These are phyloP conservation scores for Zaprionus tsacasi DNA, from an alignment of 1,140 invertebrate species.

Conservation along the genomic window DNA sequence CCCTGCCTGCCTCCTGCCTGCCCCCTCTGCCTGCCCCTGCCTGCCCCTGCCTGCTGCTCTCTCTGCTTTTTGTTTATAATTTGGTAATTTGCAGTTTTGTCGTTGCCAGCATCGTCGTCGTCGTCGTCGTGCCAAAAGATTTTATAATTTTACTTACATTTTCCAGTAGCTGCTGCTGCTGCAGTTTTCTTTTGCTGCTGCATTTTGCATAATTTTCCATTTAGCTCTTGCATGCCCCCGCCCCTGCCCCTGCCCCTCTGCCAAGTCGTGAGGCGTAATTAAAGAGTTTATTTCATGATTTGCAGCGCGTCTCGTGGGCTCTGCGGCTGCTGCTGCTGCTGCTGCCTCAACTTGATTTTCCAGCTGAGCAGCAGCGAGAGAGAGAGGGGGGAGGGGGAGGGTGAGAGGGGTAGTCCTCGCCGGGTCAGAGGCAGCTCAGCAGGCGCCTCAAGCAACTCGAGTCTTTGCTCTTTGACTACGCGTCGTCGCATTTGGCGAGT, in stretches of 20 bases:
- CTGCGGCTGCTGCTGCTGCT: constrained; percentile 30
- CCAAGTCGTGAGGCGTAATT: constrained; percentile 78
- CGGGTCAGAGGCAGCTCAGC: neutral
- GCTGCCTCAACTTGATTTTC: constrained; percentile 75
- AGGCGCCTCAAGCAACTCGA: constrained; percentile 64
- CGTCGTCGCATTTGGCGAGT: constrained; percentile 48
- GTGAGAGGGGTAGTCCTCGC: neutral
- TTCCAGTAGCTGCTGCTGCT: constrained; percentile 67
- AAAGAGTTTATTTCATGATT: constrained; percentile 82
- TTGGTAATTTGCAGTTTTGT: constrained; percentile 81
- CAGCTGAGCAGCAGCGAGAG: constrained; percentile 50
- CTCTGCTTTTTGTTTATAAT: constrained; percentile 69
- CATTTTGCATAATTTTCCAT: constrained; percentile 82
- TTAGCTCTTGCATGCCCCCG: constrained; percentile 63
- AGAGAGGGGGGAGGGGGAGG: neutral
- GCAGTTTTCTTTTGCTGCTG: constrained; percentile 46
- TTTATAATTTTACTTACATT: constrained; percentile 78
- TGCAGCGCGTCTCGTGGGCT: constrained; percentile 44
- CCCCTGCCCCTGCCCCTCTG: constrained; percentile 1
- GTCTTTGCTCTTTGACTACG: constrained; percentile 63
- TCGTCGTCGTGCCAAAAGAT: constrained; percentile 76
- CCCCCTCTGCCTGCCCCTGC: neutral
- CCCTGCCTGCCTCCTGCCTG: constrained; percentile 2
- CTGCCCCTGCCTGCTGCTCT: too few species aligned
- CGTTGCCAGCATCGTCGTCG: constrained; percentile 62